Evolutionary conservation across 2,888 invertebrate genomes (phyloP), one percentile per base, ranked within the genome.

Genomic region (Maniola hyperantus): DNA sequence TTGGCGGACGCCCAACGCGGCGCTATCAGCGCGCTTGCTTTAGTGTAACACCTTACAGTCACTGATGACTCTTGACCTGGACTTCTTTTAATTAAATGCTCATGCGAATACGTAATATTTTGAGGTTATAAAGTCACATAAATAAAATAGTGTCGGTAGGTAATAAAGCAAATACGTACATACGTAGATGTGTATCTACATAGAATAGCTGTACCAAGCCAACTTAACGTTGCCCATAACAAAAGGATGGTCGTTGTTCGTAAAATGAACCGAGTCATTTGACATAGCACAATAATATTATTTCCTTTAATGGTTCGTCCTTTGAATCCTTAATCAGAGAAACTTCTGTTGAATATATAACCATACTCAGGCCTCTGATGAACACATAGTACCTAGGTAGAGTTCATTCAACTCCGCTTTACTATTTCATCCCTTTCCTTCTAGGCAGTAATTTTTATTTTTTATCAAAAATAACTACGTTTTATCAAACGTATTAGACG

Each of bases 1-100:
- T 92, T 92, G 92, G 92, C 92, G 85, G 80, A 81, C 90, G 89
- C 91, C 92, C 92, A 92, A 92, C 82, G 83, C 87, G 89, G 89
- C 90, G 89, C 88, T 86, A 89, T 83, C 87, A 81, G 79, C 77
- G 80, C 82, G 81, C 77, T 81, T 77, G 82, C 82, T 84, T 81
- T 75, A 79, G 76, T 77, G 79, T 79, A 79, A 81, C 84, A 84
- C 84, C 86, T 84, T 83, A 78, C 77, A 77, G 74, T 83, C 83
- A 77, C 76, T 77, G 75, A 77, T 83, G 79, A 84, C 82, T 69
- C 77, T 81, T 85, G 83, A 84, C 84, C 83, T 70, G 73, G 46
- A 54, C 69, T 68, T 63, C 15, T 61, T 67, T 59, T 61, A 46
- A 51, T 59, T 61, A 46, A 51, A 68, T 57, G 42, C 36, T 15